Percentiles rank a stretch among this genome's conserved stretches.
phyloP scores from a whole-genome alignment of 1,140 invertebrate genomes.

The Megathymus violae region DNA sequence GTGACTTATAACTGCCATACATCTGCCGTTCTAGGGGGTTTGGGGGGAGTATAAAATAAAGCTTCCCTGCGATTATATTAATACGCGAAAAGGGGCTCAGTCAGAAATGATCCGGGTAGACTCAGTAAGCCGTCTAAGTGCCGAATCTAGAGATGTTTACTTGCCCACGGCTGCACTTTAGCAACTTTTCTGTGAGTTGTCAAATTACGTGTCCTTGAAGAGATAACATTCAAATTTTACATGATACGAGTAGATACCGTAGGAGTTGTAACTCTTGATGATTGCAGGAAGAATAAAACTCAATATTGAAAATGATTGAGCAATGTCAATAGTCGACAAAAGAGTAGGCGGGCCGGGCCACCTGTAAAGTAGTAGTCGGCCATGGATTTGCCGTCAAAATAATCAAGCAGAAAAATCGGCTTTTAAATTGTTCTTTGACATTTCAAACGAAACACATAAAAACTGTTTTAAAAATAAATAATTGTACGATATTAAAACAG shows the following conservation, averaged over 20 bases:
- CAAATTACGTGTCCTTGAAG: slow-evolving; percentile 16
- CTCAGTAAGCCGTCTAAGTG: slow-evolving; percentile 68
- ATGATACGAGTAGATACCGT: too few species aligned
- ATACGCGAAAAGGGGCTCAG: slow-evolving; percentile 60
- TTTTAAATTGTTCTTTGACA: too few species aligned
- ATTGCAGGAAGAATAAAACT: background rate
- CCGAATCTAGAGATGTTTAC: slow-evolving; percentile 40
- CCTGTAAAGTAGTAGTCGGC: too few species aligned
- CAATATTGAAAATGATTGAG: too few species aligned
- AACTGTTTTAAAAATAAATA: too few species aligned
- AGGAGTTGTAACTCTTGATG: slow-evolving; percentile 2
- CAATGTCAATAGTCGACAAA: too few species aligned
- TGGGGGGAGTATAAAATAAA: slow-evolving; percentile 77
- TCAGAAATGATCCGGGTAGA: slow-evolving; percentile 68
- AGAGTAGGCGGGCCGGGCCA: too few species aligned
- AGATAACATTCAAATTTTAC: slow-evolving; percentile 10
- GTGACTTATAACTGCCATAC: slow-evolving; percentile 82
- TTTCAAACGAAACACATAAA: too few species aligned
- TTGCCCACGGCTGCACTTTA: slow-evolving; percentile 36
- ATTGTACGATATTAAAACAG: too few species aligned
- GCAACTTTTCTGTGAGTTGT: slow-evolving; percentile 25
- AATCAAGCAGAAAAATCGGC: too few species aligned
- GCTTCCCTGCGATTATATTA: slow-evolving; percentile 79
- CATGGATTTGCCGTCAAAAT: too few species aligned
- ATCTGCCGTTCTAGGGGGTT: slow-evolving; percentile 64